Evolutionary conservation across 2,797 vertebrate species (phyloP).

Genomic region (Aeoliscus strigatus): DNA sequence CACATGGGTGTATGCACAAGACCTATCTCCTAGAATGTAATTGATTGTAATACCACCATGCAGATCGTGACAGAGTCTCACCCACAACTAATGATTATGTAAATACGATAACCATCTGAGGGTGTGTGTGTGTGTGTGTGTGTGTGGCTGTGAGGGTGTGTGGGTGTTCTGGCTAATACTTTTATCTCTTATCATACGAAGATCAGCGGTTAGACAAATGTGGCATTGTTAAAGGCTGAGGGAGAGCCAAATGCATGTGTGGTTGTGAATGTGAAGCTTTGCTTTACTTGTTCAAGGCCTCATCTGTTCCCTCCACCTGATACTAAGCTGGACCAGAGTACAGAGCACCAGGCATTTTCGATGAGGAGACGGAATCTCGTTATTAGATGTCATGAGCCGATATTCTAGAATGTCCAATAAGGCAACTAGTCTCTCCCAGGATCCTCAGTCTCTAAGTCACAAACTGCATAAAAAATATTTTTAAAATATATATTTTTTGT

Average conservation of each 20-base stretch:
- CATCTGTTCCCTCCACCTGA: conserved; percentile 47
- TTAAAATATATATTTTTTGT: not conserved
- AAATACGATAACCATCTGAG: conserved; percentile 59
- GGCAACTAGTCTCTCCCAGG: conserved; percentile 11
- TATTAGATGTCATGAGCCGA: conserved; percentile 61
- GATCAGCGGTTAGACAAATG: conserved; percentile 59
- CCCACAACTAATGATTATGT: conserved; percentile 58
- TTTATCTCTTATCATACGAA: conserved; percentile 53
- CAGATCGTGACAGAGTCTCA: conserved; percentile 52
- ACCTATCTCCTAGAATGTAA: conserved; percentile 35
- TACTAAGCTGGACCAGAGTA: conserved; percentile 39
- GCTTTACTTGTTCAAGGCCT: conserved; percentile 41
- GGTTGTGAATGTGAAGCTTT: conserved; percentile 29
- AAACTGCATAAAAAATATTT: no score
- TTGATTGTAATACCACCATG: conserved; percentile 41
- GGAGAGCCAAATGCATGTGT: conserved; percentile 17
- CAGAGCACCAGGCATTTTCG: conserved; percentile 37
- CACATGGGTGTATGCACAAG: conserved; percentile 4
- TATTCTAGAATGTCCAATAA: conserved; percentile 66
- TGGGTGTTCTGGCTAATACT: conserved; percentile 42
- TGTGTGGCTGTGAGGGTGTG: no score
- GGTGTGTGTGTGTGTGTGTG: no score
- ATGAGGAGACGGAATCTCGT: conserved; percentile 39
- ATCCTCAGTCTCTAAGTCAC: not conserved
- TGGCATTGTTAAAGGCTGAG: conserved; percentile 50